Conservation (phyloP, 2,113 vertebrate species). For the Pantherophis guttatus region DNA sequence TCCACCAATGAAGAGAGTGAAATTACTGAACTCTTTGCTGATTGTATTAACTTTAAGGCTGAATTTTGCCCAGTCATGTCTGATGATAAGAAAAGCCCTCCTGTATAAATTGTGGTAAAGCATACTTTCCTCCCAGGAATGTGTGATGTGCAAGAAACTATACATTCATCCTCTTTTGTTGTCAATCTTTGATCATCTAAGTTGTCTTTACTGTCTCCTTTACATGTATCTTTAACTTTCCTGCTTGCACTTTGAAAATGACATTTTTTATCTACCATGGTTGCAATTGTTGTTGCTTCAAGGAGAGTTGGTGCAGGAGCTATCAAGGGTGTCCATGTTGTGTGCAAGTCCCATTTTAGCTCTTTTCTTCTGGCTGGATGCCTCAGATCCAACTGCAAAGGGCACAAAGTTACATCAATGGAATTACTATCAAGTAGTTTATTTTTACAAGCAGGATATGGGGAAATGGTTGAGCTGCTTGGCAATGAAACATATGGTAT, state of each 20-base stretch:
- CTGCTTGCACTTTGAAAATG: slow-evolving; percentile 6
- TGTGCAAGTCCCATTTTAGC: background rate
- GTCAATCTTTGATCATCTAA: slow-evolving; percentile 7
- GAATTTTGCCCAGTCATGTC: slow-evolving; percentile 29
- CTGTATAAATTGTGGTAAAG: slow-evolving; percentile 26
- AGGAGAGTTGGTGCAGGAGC: slow-evolving; percentile 16
- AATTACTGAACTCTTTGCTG: slow-evolving; percentile 29
- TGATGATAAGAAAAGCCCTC: slow-evolving; percentile 38
- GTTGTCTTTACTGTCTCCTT: slow-evolving; percentile 17
- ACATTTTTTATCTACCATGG: background rate
- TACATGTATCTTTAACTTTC: slow-evolving; percentile 17
- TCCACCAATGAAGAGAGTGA: background rate
- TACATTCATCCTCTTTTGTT: background rate
- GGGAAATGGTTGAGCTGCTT: background rate
- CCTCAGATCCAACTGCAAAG: slow-evolving; percentile 20
- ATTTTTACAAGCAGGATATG: background rate
- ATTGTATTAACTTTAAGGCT: slow-evolving; percentile 6
- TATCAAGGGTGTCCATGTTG: slow-evolving; percentile 35
- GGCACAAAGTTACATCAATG: slow-evolving; percentile 1
- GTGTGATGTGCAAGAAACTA: slow-evolving; percentile 25
- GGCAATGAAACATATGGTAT: background rate
- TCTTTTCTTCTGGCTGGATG: slow-evolving; percentile 37
- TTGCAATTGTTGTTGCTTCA: slow-evolving; percentile 22
- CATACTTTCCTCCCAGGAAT: slow-evolving; percentile 32
- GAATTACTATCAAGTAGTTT: background rate